Percentiles rank a stretch among this genome's conserved stretches.
Conservation (phyloP, 2,797 vertebrate genomes). For the Characodon lateralis region DNA sequence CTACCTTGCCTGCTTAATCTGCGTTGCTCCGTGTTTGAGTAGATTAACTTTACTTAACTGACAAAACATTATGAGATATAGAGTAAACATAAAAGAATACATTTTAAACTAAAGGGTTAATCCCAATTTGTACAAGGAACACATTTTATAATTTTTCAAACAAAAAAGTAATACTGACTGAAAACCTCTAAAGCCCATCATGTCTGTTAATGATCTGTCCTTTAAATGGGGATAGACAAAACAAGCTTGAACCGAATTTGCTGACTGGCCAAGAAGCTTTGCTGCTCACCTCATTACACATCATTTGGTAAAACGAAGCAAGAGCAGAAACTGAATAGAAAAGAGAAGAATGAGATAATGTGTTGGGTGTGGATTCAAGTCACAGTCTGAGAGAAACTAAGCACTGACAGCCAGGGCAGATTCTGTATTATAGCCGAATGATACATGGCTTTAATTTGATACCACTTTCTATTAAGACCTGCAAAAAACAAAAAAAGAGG, state of each 20-base stretch:
- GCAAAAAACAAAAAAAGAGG: slow-evolving; percentile 22
- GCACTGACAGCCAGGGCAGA: slow-evolving; percentile 45
- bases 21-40: not conserved
- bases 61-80: not conserved
- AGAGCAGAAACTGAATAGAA: slow-evolving; percentile 34
- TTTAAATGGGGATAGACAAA: slow-evolving; percentile 25
- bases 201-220: slow-evolving; percentile 28
- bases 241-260: slow-evolving; percentile 27
- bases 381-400: slow-evolving; percentile 38
- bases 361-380: slow-evolving; percentile 35
- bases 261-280: slow-evolving; percentile 37
- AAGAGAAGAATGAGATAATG: slow-evolving; percentile 36
- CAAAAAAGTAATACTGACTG: not conserved
- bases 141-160: not conserved
- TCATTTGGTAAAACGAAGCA: slow-evolving; percentile 49
- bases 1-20: slow-evolving; percentile 1
- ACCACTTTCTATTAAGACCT: slow-evolving; percentile 61
- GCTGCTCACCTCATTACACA: slow-evolving; percentile 45
- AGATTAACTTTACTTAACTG: slow-evolving; percentile 8
- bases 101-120: not conserved
- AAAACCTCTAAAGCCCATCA: slow-evolving; percentile 1
- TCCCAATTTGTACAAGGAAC: not conserved
- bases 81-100: not conserved
- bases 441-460: slow-evolving; percentile 79
- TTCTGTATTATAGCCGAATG: slow-evolving; percentile 61